Evolutionary conservation across 1,140 invertebrate species (phyloP).

Genomic region (Helicoverpa armigera): DNA sequence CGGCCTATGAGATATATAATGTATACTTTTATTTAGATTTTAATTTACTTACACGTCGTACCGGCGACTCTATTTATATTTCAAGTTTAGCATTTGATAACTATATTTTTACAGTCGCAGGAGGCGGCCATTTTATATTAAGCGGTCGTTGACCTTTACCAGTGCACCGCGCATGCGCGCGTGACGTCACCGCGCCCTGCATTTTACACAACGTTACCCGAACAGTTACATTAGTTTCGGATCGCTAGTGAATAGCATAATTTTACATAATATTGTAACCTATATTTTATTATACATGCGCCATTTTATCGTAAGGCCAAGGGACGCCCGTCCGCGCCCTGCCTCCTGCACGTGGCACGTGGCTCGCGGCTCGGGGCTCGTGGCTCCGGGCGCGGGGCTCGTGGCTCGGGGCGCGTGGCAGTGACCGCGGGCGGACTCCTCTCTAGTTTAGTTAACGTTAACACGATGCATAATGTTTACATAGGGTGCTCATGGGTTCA

Average conservation of each 20-base stretch:
- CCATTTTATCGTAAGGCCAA: conserved; percentile 68
- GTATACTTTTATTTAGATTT: conserved; percentile 71
- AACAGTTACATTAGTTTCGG: conserved; percentile 79
- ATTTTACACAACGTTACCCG: conserved; percentile 79
- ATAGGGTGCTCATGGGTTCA: conserved; percentile 65
- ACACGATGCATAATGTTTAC: conserved; percentile 69
- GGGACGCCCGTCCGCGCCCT: no score
- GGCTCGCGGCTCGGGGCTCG: no score
- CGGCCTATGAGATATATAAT: conserved; percentile 78
- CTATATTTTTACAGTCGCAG: conserved; percentile 64
- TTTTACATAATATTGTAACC: conserved; percentile 69
- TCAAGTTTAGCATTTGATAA: conserved; percentile 76
- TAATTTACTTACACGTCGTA: conserved; percentile 62
- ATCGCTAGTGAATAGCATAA: conserved; percentile 82
- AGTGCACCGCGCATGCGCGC: conserved; percentile 12
- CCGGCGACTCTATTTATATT: conserved; percentile 71
- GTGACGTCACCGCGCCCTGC: conserved; percentile 55
- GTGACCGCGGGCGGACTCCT: background rate
- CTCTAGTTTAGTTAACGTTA: conserved; percentile 63
- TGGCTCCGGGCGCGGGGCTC: no score
- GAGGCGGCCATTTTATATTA: conserved; percentile 63
- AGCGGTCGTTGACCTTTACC: conserved; percentile 56
- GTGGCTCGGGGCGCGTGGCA: no score
- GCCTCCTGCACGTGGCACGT: no score
- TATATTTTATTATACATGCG: conserved; percentile 74